Base-by-base conservation (phyloP, 2,113 vertebrate genomes). In the Rhombomys opimus region DNA sequence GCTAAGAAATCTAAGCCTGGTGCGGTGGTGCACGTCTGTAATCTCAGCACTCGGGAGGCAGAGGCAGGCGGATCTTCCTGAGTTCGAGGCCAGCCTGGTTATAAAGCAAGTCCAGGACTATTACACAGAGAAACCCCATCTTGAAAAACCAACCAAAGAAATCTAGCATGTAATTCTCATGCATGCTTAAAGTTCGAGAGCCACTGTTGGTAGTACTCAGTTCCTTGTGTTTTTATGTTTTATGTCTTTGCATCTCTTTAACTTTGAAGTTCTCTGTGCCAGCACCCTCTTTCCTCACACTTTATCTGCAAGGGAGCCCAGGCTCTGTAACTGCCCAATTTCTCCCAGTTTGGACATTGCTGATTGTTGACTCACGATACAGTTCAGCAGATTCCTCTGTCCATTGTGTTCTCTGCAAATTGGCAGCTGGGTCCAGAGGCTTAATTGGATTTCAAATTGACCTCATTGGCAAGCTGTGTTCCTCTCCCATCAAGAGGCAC, bases 361-460 rank as follows among this genome's bases (percentile, higher is more conserved):
- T 86, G 87, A 93, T 10, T 57, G 50, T 68, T 50, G 23, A 63
- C 20, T 59, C 54, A 20, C 7, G 1, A 18, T 95, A 23, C 23
- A 90, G 57, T 86, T 93, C 87, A 95, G 68, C 80, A 41, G 61
- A 93, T 20, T 77, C 61, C 63, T 68, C 67, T 93, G 70, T 91
- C 70, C 30, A 85, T 87, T 63, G 5, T 94, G 59, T 86, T 91
- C 78, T 89, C 86, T 91, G 38, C 3, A 77, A 76, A 68, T 46
- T 94, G 91, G 72, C 72, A 94, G 54, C 46, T 38, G 46, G 46
- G 80, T 92, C 70, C 57, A 92, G 84, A 73, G 73, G 23, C 30
- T 67, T 95, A 50, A 84, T 18, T 95, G 78, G 46, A 67, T 65
- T 82, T 94, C 59, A 70, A 12, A 52, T 91, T 90, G 63, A 95